Conservation (phyloP, 2,797 vertebrate genomes). For the Emydoidea blandingii region DNA sequence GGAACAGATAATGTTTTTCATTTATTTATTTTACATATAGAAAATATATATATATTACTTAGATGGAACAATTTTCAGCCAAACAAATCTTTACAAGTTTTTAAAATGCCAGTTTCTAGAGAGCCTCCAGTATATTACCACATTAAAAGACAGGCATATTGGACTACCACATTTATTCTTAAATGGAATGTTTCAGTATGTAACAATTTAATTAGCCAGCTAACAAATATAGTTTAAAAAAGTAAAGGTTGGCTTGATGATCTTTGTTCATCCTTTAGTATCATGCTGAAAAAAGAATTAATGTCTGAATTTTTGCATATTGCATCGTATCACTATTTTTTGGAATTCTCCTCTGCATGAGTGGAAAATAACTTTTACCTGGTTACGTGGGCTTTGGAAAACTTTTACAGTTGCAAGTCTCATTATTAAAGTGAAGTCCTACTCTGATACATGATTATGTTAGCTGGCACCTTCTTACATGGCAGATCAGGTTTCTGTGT, state of each 20-base stretch:
- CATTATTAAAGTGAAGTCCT: not conserved
- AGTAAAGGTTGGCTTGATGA: slow-evolving; percentile 19
- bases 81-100: slow-evolving; percentile 9
- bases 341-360: not conserved
- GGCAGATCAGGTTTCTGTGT: not conserved
- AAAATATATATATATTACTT: not conserved
- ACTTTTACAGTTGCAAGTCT: not conserved
- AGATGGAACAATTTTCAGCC: slow-evolving; percentile 14
- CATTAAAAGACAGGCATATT: slow-evolving; percentile 28
- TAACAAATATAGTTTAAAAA: slow-evolving; percentile 38
- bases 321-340: not conserved
- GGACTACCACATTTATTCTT: not conserved
- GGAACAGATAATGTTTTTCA: not conserved
- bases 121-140: not conserved
- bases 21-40: slow-evolving; percentile 17
- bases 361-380: not conserved
- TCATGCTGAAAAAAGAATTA: not conserved
- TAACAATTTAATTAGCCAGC: not conserved
- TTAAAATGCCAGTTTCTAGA: slow-evolving; percentile 42
- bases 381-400: not conserved
- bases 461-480: not conserved
- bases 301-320: not conserved
- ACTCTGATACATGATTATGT: not conserved
- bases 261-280: not conserved
- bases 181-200: not conserved